Evolutionary conservation across 2,113 vertebrate species (phyloP).

Genomic region (Tychaedon coryphoeus): DNA sequence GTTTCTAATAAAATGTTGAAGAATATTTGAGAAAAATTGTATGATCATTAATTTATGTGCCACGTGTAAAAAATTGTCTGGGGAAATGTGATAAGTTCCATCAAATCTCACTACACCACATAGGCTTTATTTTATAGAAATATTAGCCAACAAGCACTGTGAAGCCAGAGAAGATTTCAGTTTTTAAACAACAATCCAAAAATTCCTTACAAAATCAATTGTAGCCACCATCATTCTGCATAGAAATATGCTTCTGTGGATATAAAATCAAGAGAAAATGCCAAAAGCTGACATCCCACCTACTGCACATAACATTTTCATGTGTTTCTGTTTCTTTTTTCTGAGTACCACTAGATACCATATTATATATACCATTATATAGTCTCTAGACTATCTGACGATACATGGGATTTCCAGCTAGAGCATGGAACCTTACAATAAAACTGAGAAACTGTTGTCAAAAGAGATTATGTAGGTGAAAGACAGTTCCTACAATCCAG

Average conservation of each 20-base stretch:
- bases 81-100: background rate
- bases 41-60: background rate
- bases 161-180: background rate
- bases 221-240: rapidly evolving
- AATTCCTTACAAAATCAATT: background rate
- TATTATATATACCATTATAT: no score
- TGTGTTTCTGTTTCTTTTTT: background rate
- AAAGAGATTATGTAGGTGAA: background rate
- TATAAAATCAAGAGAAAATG: background rate
- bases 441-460: background rate
- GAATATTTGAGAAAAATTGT: background rate
- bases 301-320: background rate
- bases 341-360: background rate
- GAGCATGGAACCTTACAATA: background rate
- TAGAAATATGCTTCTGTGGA: background rate
- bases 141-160: background rate
- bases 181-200: background rate
- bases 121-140: background rate
- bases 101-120: background rate
- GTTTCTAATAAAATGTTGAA: background rate
- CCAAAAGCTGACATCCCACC: background rate
- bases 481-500: background rate
- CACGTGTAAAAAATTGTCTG: background rate
- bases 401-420: background rate
- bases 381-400: background rate